phyloP scores from a whole-genome alignment of 2,888 invertebrate species.

The Drosophila emarginata region DNA sequence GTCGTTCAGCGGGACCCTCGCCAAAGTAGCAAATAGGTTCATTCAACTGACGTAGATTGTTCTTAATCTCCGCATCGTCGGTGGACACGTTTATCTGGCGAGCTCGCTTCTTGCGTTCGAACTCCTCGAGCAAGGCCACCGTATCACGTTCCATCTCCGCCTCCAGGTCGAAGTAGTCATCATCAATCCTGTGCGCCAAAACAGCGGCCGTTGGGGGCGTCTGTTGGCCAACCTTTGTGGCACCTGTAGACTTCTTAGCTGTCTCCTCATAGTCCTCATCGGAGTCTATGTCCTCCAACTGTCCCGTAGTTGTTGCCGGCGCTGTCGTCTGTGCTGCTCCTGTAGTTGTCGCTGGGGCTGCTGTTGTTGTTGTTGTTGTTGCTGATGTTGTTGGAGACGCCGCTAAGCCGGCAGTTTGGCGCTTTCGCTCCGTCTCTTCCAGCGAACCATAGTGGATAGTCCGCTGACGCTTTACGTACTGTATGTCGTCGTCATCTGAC shows the following conservation, averaged over 20 bases:
- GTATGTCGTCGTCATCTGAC: constrained; percentile 91
- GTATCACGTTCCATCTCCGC: constrained; percentile 89
- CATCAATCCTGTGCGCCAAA: constrained; percentile 79
- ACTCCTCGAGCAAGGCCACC: constrained; percentile 96
- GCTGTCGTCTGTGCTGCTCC: constrained; percentile 35
- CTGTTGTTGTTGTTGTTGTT: constrained; percentile 34
- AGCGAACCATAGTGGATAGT: constrained; percentile 94
- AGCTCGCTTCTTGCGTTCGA: constrained; percentile 96
- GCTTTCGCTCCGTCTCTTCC: constrained; percentile 91
- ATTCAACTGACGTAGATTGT: constrained; percentile 93
- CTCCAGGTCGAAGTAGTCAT: constrained; percentile 83
- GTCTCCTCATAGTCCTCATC: constrained; percentile 85
- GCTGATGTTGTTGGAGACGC: constrained; percentile 46
- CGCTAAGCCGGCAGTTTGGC: constrained; percentile 82
- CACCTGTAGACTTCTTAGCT: constrained; percentile 83
- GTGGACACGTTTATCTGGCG: constrained; percentile 98
- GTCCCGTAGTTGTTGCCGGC: constrained; percentile 36
- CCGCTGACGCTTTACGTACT: constrained; percentile 89
- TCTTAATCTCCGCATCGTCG: constrained; percentile 97
- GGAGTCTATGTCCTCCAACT: constrained; percentile 84
- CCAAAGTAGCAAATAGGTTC: constrained; percentile 99
- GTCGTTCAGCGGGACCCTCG: constrained; percentile 98
- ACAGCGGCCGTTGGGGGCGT: constrained; percentile 69
- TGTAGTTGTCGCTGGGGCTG: constrained; percentile 41
- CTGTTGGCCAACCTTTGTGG: constrained; percentile 33